Base-by-base conservation (phyloP, 2,888 invertebrate genomes). In the Scrobipalpa atriplicella region DNA sequence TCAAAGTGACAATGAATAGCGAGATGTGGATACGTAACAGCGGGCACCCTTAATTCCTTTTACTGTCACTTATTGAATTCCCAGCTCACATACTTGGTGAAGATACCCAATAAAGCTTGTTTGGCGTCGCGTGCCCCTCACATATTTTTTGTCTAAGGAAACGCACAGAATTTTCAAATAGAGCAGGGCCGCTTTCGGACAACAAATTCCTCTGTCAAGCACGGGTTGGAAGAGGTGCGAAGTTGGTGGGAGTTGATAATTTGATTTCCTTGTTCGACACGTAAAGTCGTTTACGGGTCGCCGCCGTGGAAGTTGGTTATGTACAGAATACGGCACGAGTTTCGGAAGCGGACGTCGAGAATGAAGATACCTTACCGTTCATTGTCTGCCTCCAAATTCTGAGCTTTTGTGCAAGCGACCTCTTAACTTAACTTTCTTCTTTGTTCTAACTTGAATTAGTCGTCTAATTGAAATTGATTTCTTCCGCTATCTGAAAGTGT, bases 181-280 rank as follows among this genome's bases (percentile, higher is more conserved):
- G 83, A 82, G 74, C 80, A 80, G 77, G 75, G 81, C 76, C 79
- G 82, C 82, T 83, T 84, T 82, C 73, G 79, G 81, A 78, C 79
- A 78, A 83, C 82, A 80, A 85, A 86, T 89, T 87, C 85, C 84
- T 43, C 82, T 82, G 83, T 84, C 83, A 83, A 81, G 80, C 82
- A 78, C 74, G 75, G 76, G 74, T 73, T 79, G 79, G 79, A 84
- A 85, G 86, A 89, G 89, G 89, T 89, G 86, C 80, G 78, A 90
- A 89, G 86, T 88, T 89, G 76, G 84, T 84, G 77, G 82, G 86
- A 90, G 89, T 89, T 88, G 87, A 87, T 91, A 91, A 92, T 92
- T 92, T 89, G 87, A 90, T 92, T 92, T 88, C 85, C 86, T 83
- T 86, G 87, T 90, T 87, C 86, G 85, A 90, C 89, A 91, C 89